Evolutionary conservation across 2,888 invertebrate genomes (phyloP), one percentile per base, ranked within the genome.

Genomic region (Pyrochroa serraticornis): DNA sequence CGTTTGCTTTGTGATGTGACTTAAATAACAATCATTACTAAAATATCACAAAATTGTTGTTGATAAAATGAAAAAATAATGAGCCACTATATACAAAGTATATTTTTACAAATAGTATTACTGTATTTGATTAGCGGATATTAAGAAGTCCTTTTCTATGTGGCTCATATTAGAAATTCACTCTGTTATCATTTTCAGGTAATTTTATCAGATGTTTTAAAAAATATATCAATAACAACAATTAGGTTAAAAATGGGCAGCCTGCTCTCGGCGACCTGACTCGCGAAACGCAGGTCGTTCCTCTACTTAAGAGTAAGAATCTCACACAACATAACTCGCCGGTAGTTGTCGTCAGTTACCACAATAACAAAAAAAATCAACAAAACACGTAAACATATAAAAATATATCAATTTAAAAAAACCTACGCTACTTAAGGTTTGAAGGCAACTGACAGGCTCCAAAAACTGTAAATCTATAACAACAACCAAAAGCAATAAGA

Each of bases 31-130:
- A 80, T 79, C 80, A 80, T 81, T 81, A 81, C 80, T 81, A 82
- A 82, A 81, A 82, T 82, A 82, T 82, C 82, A 82, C 82, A 82
- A 82, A 81, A 81, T 80, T 80, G 79, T 80, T 79, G 79, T 79
- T 78, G 79, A 81, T 80, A 79, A 81, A 80, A 80, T 80, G 77
- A 81, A 79, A 81, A 80, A 79, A 79, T 77, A 80, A 79, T 79
- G 79, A 80, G 79, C 80, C 80, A 79, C 79, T 74, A 75, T 74
- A 75, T 77, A 75, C 75, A 75, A 71, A 67, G 66, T 69, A 67
- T 58, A 63, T 58, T 63, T 66, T 65, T 69, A 71, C 66, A 70
- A 72, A 71, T 68, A 69, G 66, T 61, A 49, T 60, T 64, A 63
- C 51, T 64, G 53, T 65, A 67, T 65, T 65, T 65, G 57, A 64